A percentile compares a stretch with the other conserved stretches of the same genome.
Evolutionary conservation across 2,797 vertebrate species (phyloP).

Genomic region (Psittacula echo): DNA sequence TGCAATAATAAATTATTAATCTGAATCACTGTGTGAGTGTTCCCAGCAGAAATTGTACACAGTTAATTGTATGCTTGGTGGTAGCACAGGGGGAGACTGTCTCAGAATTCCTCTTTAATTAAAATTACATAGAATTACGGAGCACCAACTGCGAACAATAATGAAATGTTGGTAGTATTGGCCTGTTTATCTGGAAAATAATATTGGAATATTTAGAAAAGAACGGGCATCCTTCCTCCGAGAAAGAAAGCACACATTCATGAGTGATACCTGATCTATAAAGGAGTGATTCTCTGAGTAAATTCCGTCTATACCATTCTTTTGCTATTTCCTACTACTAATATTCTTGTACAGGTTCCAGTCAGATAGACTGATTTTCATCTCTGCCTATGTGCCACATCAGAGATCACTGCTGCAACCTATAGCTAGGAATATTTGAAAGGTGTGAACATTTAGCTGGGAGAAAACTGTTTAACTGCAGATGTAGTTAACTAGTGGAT

Average conservation of each 20-base stretch:
- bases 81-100: constrained; percentile 79
- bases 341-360: constrained; percentile 6
- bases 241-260: not conserved
- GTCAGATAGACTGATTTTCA: not conserved
- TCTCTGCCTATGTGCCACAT: not conserved
- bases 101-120: constrained; percentile 86
- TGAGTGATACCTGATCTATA: not conserved
- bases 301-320: not conserved
- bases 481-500: not conserved
- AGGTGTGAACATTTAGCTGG: not conserved
- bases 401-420: not conserved
- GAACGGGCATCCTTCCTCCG: not conserved
- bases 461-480: not conserved
- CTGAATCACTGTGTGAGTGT: constrained; percentile 76
- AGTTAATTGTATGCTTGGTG: constrained; percentile 84
- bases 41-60: constrained; percentile 81
- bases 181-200: constrained; percentile 76
- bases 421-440: not conserved
- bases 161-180: constrained; percentile 74
- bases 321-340: not conserved
- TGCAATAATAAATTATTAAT: constrained; percentile 83
- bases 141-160: constrained; percentile 79
- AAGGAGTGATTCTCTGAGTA: not conserved
- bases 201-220: constrained; percentile 46
- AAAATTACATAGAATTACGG: constrained; percentile 86